Base-by-base conservation (phyloP, 2,113 vertebrate genomes). In the Zeus faber region DNA sequence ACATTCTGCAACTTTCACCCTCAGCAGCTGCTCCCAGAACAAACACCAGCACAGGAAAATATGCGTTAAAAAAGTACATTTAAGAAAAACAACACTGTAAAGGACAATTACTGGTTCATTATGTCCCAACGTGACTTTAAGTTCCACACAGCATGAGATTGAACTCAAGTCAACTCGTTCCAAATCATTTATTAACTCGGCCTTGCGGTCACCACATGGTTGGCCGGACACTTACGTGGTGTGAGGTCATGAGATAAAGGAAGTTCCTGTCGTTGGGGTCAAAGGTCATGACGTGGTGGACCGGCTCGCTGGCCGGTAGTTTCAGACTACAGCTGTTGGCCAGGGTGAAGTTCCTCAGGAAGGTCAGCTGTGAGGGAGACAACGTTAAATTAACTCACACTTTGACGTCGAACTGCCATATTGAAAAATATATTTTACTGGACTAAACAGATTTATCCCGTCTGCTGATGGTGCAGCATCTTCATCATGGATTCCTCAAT, bases 271-370 rank as follows among this genome's bases (percentile, higher is more conserved):
- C 93, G 0, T 76, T 89, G 20, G 97, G 93, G 81, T 99, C 95
- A 14, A 99, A 98, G 56, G 93, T 93, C 97, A 99, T 99, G 81
- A 96, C 67, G 40, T 91, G 94, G 72, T 98, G 95, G 51, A 99
- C 94, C 0, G 95, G 81, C 54, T 99, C 94, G 2, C 90, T 87
- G 0, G 90, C 88, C 14, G 92, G 92, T 54, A 98, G 91, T 0
- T 87, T 91, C 72, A 96, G 80, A 3, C 74, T 87, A 68, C 88
- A 92, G 68, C 89, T 82, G 85, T 87, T 93, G 58, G 89, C 89
- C 49, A 94, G 61, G 41, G 91, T 90, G 92, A 93, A 88, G 54
- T 84, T 79, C 2, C 73, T 80, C 2, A 89, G 84, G 64, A 99
- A 70, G 68, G 91, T 95, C 70, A 99, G 85, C 96, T 99, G 91